Evolutionary conservation across 2,797 vertebrate species (phyloP).

Genomic region (Argyrosomus regius): DNA sequence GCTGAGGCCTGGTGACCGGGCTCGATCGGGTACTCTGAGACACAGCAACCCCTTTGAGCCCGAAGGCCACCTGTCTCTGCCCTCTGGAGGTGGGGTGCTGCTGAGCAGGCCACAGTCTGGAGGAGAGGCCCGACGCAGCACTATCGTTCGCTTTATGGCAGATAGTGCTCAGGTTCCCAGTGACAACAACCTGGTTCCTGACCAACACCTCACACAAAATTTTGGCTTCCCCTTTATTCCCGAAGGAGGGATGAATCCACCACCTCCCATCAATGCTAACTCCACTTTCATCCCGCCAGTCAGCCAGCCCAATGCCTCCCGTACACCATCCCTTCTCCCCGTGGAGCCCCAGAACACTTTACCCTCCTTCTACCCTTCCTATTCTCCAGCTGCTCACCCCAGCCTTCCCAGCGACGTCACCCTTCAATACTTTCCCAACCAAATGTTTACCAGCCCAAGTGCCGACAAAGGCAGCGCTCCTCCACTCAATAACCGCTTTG

Average conservation of each 20-base stretch:
- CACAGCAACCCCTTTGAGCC: slow-evolving; percentile 93
- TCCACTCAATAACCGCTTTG: slow-evolving; percentile 95
- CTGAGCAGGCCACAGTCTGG: slow-evolving; percentile 91
- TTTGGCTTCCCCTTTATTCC: slow-evolving; percentile 98
- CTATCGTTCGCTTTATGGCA: slow-evolving; percentile 96
- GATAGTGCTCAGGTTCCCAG: slow-evolving; percentile 91
- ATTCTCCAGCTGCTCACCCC: slow-evolving; percentile 98
- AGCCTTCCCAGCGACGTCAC: slow-evolving; percentile 96
- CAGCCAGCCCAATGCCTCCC: slow-evolving; percentile 91
- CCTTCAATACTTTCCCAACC: slow-evolving; percentile 97
- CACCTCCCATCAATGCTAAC: slow-evolving; percentile 94
- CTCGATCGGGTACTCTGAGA: slow-evolving; percentile 90
- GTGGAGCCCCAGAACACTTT: slow-evolving; percentile 97
- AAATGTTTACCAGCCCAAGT: slow-evolving; percentile 97
- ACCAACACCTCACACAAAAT: slow-evolving; percentile 96
- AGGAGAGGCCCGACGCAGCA: slow-evolving; percentile 89
- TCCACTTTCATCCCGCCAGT: slow-evolving; percentile 96
- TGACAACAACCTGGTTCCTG: slow-evolving; percentile 90
- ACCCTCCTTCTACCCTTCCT: slow-evolving; percentile 97
- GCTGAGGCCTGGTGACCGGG: slow-evolving; percentile 91
- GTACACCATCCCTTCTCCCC: slow-evolving; percentile 94
- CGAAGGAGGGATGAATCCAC: slow-evolving; percentile 95
- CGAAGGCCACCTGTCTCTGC: slow-evolving; percentile 90
- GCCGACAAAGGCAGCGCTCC: slow-evolving; percentile 92
- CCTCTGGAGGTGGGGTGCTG: slow-evolving; percentile 91